Evolutionary conservation across 2,113 vertebrate species (phyloP).

Genomic region (Mixornis gularis): DNA sequence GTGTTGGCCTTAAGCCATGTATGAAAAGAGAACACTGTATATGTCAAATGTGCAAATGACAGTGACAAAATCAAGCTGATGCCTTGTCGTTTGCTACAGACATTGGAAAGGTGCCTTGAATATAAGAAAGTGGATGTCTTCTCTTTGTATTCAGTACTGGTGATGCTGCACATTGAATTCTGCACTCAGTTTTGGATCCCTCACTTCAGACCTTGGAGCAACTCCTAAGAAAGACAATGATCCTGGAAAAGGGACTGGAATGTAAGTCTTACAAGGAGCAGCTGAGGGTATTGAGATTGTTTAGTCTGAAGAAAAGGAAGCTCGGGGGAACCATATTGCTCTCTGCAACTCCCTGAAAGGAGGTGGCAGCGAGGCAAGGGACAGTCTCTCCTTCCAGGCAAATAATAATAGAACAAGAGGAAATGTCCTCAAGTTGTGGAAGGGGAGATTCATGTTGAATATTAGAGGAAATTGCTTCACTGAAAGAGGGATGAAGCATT

Average conservation of each 20-base stretch:
- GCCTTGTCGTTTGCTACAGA: neutral
- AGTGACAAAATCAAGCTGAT: neutral
- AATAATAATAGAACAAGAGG: neutral
- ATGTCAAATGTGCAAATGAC: fast-evolving
- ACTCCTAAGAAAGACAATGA: neutral
- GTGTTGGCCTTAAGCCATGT: neutral
- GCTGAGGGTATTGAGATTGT: neutral
- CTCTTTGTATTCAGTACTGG: neutral
- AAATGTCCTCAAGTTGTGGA: neutral
- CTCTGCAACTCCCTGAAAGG: neutral
- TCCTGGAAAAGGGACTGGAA: neutral
- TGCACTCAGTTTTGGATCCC: neutral
- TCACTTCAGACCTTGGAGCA: neutral
- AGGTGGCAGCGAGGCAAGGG: fast-evolving
- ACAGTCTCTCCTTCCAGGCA: neutral
- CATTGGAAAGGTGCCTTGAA: neutral
- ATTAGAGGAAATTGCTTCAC: neutral
- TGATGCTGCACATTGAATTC: neutral
- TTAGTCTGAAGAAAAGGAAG: neutral
- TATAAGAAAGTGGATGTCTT: neutral
- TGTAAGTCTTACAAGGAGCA: fast-evolving
- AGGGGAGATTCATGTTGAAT: neutral
- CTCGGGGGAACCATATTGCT: neutral
- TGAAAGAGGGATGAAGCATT: neutral
- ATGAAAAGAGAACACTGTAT: neutral